Evolutionary conservation across 2,888 invertebrate species (phyloP).

Genomic region (Ethmia dodecea): DNA sequence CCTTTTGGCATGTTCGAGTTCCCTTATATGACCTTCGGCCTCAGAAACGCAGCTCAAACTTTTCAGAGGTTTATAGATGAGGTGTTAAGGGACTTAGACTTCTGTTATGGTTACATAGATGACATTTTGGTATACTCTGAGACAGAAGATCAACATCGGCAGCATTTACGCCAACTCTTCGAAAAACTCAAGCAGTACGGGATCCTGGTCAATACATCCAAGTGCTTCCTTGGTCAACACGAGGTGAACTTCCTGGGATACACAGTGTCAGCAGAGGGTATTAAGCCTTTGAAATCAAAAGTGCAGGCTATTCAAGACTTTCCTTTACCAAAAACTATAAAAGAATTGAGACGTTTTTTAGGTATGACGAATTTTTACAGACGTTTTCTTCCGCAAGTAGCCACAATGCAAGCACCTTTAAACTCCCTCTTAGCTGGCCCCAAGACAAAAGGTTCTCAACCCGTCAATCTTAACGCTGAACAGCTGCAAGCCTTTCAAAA

Average conservation of each 20-base stretch:
- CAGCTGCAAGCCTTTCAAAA: conserved; percentile 21
- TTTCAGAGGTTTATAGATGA: conserved; percentile 41
- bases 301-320: conserved; percentile 22
- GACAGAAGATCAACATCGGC: conserved; percentile 3
- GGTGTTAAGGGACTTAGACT: conserved; percentile 14
- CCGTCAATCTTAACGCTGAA: conserved; percentile 19
- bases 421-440: conserved; percentile 24
- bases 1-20: conserved; percentile 36
- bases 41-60: conserved; percentile 45
- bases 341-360: conserved; percentile 16
- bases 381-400: conserved; percentile 31
- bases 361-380: conserved; percentile 22
- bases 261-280: conserved; percentile 22
- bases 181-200: conserved; percentile 8
- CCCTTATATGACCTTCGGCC: conserved; percentile 33
- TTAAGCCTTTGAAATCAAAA: conserved; percentile 26
- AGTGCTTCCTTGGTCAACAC: conserved; percentile 19
- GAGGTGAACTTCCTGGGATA: conserved; percentile 21
- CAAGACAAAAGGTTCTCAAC: conserved; percentile 27
- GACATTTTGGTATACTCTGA: conserved; percentile 28
- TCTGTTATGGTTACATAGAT: conserved; percentile 30
- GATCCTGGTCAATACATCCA: conserved; percentile 18
- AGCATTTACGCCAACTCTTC: conserved; percentile 12
- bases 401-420: conserved; percentile 32
- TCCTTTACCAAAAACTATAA: conserved; percentile 13